A percentile compares a stretch with the other conserved stretches of the same genome.
Evolutionary conservation across 2,797 vertebrate genomes (phyloP).

Genomic region (Pseudomugil tenellus): DNA sequence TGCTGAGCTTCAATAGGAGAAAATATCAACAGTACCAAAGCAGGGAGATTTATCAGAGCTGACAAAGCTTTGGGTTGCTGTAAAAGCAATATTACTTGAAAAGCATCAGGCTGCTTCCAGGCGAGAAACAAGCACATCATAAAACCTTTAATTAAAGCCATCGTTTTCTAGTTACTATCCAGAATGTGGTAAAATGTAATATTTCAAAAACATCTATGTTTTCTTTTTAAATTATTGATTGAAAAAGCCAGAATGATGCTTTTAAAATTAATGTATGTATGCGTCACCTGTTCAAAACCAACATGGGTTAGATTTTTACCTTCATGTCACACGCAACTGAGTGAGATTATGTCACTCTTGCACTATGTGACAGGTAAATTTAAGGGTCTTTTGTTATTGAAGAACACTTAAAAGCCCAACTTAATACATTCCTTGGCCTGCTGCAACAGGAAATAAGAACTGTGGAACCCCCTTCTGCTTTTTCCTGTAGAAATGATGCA

Average conservation of each 20-base stretch:
- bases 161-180: not conserved
- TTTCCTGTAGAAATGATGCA: not conserved
- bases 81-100: not conserved
- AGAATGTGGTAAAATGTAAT: not conserved
- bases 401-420: conserved; percentile 51
- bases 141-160: not conserved
- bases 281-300: no score
- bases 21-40: conserved; percentile 27
- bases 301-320: conserved; percentile 15
- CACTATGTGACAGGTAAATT: conserved; percentile 69
- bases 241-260: not conserved
- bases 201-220: not conserved
- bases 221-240: not conserved
- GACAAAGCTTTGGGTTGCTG: not conserved
- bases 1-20: conserved; percentile 44
- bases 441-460: conserved; percentile 63
- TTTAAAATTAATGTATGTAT: no score
- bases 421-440: conserved; percentile 73
- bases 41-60: conserved; percentile 8
- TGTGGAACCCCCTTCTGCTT: conserved; percentile 39
- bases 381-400: conserved; percentile 67
- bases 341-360: conserved; percentile 49
- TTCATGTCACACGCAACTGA: conserved; percentile 3
- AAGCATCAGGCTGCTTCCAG: not conserved
- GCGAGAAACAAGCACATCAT: not conserved